Conservation (phyloP, 2,888 invertebrate genomes). For the Trichopoda pennipes region DNA sequence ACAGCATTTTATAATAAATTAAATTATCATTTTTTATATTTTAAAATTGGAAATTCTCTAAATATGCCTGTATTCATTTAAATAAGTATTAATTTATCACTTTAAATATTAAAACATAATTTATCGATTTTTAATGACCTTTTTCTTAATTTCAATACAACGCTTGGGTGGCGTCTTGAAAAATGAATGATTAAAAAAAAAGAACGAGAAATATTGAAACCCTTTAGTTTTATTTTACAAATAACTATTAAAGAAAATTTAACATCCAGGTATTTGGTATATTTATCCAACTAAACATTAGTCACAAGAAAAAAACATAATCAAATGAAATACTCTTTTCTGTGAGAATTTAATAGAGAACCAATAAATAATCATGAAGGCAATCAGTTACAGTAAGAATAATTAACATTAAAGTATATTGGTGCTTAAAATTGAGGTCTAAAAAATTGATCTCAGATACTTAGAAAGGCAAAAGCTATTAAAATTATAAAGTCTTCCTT, state of each 20-base stretch:
- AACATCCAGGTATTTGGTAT: background rate
- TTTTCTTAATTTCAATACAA: background rate
- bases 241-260: background rate
- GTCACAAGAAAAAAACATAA: background rate
- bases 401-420: background rate
- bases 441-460: conserved; percentile 20
- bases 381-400: conserved; percentile 11
- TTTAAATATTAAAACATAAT: no score
- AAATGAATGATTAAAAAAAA: background rate
- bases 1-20: no score
- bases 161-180: background rate
- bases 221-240: background rate
- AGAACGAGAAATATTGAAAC: background rate
- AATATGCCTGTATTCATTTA: no score
- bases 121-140: no score
- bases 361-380: conserved; percentile 19
- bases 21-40: no score
- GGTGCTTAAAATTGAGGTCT: conserved; percentile 13
- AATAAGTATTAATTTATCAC: no score
- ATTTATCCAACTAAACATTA: background rate
- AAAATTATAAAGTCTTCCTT: conserved; percentile 17
- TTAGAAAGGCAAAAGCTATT: background rate
- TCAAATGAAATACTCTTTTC: background rate
- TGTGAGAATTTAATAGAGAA: background rate
- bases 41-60: no score